phyloP scores from a whole-genome alignment of 2,113 vertebrate species.

The Neogobius melanostomus region DNA sequence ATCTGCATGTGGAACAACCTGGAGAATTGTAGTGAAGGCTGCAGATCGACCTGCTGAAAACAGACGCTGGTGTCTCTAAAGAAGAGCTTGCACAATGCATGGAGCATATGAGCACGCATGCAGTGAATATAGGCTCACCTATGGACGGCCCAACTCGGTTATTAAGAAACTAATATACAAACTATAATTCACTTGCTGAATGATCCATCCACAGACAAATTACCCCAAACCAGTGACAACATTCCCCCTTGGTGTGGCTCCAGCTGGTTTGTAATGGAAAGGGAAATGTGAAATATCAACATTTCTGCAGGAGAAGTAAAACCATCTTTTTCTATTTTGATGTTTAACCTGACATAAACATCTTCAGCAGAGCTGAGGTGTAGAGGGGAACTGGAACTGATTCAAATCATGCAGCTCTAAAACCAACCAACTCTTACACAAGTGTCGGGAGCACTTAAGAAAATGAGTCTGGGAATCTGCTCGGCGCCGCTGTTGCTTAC shows the following conservation, averaged over 20 bases:
- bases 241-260: no score
- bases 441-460: slow-evolving; percentile 26
- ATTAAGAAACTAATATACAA: no score
- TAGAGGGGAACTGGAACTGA: slow-evolving; percentile 6
- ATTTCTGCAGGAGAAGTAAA: neutral
- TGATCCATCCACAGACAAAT: neutral
- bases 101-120: no score
- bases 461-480: slow-evolving; percentile 36
- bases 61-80: no score
- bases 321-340: neutral
- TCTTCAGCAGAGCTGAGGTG: slow-evolving; percentile 11
- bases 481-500: slow-evolving; percentile 24
- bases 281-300: neutral
- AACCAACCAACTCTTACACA: slow-evolving; percentile 40
- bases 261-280: neutral
- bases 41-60: no score
- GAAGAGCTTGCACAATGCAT: no score
- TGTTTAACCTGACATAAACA: slow-evolving; percentile 8
- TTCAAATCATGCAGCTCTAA: slow-evolving; percentile 20
- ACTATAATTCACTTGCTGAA: neutral
- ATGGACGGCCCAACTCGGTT: no score
- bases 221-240: no score
- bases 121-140: no score
- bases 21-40: neutral
- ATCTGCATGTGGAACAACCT: neutral